Evolutionary conservation across 2,113 vertebrate species (phyloP).

Genomic region (Dromiciops gliroides): DNA sequence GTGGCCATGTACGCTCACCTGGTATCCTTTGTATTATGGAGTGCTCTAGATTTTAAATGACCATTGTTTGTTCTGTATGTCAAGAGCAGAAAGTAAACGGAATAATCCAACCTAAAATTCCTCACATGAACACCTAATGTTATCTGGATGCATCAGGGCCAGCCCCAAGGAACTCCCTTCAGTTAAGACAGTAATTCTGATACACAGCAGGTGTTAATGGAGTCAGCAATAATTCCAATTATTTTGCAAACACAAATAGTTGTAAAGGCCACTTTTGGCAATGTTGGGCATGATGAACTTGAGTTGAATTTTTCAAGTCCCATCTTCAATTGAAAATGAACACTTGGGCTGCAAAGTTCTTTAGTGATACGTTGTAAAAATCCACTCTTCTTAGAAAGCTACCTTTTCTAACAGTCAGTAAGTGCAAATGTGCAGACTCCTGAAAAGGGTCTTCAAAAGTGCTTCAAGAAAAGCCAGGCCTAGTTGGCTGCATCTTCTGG

Average conservation of each 20-base stretch:
- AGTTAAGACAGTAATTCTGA: not conserved
- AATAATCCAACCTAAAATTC: not conserved
- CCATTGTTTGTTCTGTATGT: not conserved
- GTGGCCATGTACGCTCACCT: not conserved
- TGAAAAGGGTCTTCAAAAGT: slow-evolving; percentile 39
- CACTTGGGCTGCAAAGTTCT: not conserved
- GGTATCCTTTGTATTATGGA: not conserved
- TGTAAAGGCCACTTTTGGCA: slow-evolving; percentile 41
- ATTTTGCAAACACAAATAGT: not conserved
- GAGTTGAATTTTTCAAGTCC: not conserved
- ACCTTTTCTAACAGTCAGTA: not conserved
- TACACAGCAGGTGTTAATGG: rapidly evolving
- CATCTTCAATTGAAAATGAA: not conserved
- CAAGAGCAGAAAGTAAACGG: not conserved
- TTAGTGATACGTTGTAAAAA: not conserved
- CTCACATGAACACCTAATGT: not conserved
- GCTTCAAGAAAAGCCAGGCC: not conserved
- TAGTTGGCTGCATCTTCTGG: not conserved
- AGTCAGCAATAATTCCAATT: not conserved
- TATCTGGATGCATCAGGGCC: not conserved
- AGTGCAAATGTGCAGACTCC: slow-evolving; percentile 72
- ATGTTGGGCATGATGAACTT: not conserved
- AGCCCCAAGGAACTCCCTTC: not conserved
- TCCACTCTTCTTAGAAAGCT: not conserved
- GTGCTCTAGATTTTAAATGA: not conserved